A percentile compares a stretch with the other conserved stretches of the same genome.
Evolutionary conservation across 2,113 vertebrate species (phyloP).

Genomic region (Pterocles orientalis): DNA sequence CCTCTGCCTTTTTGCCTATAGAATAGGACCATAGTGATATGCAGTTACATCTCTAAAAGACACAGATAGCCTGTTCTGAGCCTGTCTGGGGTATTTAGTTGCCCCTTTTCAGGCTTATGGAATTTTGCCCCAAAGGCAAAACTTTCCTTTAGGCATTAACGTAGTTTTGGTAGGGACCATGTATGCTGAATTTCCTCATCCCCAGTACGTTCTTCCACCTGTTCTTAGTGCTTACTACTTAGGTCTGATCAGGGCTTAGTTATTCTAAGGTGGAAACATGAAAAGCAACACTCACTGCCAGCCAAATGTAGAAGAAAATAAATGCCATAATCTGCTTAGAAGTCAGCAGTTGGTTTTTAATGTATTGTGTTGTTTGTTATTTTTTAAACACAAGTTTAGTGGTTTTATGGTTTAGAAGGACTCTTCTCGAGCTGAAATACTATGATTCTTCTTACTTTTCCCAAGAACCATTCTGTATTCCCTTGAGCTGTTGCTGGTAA

Average conservation of each 20-base stretch:
- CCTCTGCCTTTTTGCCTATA: neutral
- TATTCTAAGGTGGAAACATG: neutral
- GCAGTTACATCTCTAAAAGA: neutral
- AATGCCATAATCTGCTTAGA: neutral
- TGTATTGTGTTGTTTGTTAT: neutral
- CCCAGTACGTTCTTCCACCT: neutral
- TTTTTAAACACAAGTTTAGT: neutral
- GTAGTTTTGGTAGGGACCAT: neutral
- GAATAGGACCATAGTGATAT: neutral
- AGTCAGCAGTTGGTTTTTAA: neutral
- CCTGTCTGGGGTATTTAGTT: neutral
- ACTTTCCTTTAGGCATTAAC: neutral
- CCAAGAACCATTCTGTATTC: neutral
- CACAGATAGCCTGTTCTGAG: neutral
- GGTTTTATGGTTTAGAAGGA: neutral
- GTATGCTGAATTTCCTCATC: neutral
- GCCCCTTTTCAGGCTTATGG: neutral
- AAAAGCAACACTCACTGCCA: neutral
- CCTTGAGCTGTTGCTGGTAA: neutral
- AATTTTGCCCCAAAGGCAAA: neutral
- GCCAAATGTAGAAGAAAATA: neutral
- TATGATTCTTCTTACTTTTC: neutral
- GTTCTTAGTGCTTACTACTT: neutral
- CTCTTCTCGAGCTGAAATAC: neutral
- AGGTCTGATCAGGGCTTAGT: neutral